Base-by-base conservation (phyloP, 2,797 vertebrate genomes). In the Myripristis jacobus region DNA sequence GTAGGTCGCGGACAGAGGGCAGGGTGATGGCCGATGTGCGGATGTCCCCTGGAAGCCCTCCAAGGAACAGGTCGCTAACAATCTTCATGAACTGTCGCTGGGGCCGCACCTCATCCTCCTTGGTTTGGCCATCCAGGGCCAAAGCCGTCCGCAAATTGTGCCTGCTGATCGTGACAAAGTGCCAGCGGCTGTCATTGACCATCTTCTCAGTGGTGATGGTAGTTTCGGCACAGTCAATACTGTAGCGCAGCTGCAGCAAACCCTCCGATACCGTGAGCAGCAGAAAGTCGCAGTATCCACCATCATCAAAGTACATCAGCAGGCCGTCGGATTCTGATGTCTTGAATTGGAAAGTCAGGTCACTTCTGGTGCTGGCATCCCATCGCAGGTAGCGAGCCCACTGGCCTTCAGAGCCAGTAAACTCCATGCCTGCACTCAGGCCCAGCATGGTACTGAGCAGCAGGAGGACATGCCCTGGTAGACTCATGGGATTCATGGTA, bases 301-400 rank as follows among this genome's bases (percentile, higher is more conserved):
- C 96, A 0, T 99, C 98, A 3, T 99, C 98, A 10, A 99, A 96
- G 91, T 99, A 99, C 66, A 99, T 94, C 11, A 99, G 84, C 70
- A 99, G 94, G 78, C 96, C 97, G 3, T 96, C 90, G 10, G 97
- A 95, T 43, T 95, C 83, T 0, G 96, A 95, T 54, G 98, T 99
- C 93, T 98, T 98, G 91, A 99, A 94, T 86, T 96, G 97, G 86
- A 99, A 98, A 38, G 95, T 98, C 84, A 99, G 96, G 88, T 99
- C 96, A 0, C 97, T 95, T 84, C 93, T 93, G 3, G 95, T 95
- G 91, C 97, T 97, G 81, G 97, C 97, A 46, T 99, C 98, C 98
- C 98, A 99, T 86, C 97, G 96, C 66, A 96, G 91, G 91, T 97
- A 99, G 76, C 97, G 97, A 71, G 96, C 95, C 97, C 97, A 99